phyloP scores from a whole-genome alignment of 2,797 vertebrate genomes.

The Sciurus carolinensis region DNA sequence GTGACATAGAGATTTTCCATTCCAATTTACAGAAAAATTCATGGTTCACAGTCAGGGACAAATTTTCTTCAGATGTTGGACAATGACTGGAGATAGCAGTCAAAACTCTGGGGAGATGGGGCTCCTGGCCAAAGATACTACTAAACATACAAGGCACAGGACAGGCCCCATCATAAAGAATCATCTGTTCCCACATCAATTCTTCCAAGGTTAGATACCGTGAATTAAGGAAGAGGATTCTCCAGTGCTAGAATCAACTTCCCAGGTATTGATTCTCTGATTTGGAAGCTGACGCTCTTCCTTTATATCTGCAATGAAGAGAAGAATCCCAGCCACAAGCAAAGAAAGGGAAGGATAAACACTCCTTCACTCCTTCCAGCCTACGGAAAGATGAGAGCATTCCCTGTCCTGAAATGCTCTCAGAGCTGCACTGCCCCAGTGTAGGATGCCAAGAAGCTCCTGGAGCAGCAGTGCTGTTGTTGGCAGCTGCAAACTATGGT shows the following conservation, averaged over 20 bases:
- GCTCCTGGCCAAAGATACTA: neutral
- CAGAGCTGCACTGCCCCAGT: rapidly evolving
- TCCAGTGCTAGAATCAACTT: neutral
- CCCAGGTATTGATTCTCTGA: neutral
- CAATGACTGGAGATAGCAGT: neutral
- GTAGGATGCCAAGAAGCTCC: neutral
- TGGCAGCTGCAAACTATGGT: neutral
- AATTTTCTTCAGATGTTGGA: neutral
- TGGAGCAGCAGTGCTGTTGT: neutral
- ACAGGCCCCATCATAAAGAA: neutral
- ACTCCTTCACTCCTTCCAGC: neutral
- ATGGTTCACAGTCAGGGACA: neutral
- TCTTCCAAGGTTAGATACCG: neutral
- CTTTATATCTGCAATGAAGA: neutral
- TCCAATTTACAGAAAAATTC: neutral
- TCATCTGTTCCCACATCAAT: neutral
- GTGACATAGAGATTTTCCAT: neutral
- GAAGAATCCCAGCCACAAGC: neutral
- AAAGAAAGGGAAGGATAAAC: neutral
- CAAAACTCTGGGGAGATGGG: neutral
- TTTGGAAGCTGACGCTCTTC: neutral
- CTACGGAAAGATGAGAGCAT: neutral
- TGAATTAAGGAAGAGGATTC: neutral
- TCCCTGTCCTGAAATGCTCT: neutral
- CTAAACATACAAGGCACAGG: neutral